phyloP scores from a whole-genome alignment of 2,797 vertebrate genomes.

The Anguilla obscura region DNA sequence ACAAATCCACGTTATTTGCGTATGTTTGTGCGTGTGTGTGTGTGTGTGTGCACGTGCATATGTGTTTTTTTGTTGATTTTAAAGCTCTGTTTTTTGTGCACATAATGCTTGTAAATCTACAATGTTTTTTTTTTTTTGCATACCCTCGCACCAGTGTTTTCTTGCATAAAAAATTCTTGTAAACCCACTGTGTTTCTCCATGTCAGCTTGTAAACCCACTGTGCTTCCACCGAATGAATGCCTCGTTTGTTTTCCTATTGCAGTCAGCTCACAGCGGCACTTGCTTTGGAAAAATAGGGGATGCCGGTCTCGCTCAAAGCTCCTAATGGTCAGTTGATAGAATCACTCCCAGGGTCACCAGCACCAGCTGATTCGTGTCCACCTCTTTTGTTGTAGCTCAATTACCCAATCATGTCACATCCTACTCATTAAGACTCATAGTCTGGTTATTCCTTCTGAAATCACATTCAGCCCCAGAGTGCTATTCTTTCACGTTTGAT shows the following conservation, averaged over 20 bases:
- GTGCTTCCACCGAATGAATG: neutral
- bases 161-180: neutral
- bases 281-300: neutral
- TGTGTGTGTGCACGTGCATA: no score
- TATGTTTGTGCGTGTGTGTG: neutral
- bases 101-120: neutral
- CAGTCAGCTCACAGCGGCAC: neutral
- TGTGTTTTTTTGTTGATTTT: neutral
- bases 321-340: neutral
- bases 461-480: slow-evolving; percentile 17
- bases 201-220: neutral
- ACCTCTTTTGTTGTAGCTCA: slow-evolving; percentile 41
- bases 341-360: neutral
- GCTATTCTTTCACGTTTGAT: slow-evolving; percentile 59
- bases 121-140: neutral
- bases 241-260: neutral
- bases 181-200: neutral
- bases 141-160: neutral
- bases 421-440: slow-evolving; percentile 50
- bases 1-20: neutral
- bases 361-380: neutral
- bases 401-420: slow-evolving; percentile 58
- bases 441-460: slow-evolving; percentile 52
- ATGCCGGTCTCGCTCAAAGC: neutral
- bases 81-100: neutral